phyloP scores from a whole-genome alignment of 2,797 vertebrate genomes.

The Spinibarbus caldwelli region DNA sequence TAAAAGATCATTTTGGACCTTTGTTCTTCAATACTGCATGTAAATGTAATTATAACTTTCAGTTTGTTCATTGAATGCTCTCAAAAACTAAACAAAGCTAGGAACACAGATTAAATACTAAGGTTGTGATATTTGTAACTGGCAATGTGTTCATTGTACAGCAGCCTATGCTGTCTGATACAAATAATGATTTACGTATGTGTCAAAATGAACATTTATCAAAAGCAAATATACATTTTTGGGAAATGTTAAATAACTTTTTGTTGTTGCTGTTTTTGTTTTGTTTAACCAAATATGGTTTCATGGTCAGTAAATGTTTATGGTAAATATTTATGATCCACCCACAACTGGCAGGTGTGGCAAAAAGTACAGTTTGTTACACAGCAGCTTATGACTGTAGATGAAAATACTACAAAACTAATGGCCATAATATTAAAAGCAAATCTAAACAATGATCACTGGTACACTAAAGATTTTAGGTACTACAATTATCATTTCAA shows the following conservation, averaged over 20 bases:
- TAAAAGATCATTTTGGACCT: neutral
- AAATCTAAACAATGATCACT: neutral
- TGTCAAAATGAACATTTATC: neutral
- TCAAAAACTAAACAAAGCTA: neutral
- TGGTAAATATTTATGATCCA: neutral
- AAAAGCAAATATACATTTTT: neutral
- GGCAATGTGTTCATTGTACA: neutral
- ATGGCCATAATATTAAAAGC: neutral
- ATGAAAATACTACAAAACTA: neutral
- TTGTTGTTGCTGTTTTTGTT: neutral
- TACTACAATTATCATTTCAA: neutral
- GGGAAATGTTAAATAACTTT: neutral
- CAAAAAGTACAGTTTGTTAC: neutral
- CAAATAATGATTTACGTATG: neutral
- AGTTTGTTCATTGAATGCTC: neutral
- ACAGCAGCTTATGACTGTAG: neutral
- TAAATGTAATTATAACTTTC: no score
- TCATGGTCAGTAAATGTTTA: neutral
- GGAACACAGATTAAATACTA: neutral
- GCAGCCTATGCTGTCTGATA: neutral
- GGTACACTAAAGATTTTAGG: neutral
- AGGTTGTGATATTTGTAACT: neutral
- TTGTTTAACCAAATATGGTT: neutral
- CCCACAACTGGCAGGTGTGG: neutral
- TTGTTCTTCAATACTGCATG: no score